phyloP scores from a whole-genome alignment of 1,140 invertebrate genomes.

The Euwallacea fornicatus region DNA sequence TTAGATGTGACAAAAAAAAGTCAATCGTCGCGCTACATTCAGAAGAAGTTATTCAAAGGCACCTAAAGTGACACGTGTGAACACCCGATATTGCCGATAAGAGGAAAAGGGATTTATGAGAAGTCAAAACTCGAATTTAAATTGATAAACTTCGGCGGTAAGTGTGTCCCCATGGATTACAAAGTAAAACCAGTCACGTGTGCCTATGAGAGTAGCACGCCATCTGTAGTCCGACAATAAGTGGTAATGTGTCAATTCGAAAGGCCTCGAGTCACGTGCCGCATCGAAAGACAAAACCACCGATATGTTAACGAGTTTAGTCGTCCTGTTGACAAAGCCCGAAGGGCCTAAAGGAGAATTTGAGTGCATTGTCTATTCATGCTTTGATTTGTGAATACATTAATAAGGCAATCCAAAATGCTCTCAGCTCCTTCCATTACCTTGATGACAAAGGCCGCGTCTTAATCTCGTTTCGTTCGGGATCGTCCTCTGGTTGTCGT shows the following conservation, averaged over 20 bases:
- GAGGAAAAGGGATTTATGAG: background rate
- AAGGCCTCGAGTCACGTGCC: slow-evolving; percentile 22
- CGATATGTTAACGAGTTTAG: slow-evolving; percentile 27
- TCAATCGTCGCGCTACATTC: background rate
- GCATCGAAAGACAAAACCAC: slow-evolving; percentile 27
- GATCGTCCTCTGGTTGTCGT: slow-evolving; percentile 10
- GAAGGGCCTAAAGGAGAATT: slow-evolving; percentile 14
- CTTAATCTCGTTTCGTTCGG: slow-evolving; percentile 20
- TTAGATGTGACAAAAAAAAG: too few relatives aligned
- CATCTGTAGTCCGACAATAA: slow-evolving; percentile 28
- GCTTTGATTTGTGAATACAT: slow-evolving; percentile 27
- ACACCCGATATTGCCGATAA: slow-evolving; percentile 4
- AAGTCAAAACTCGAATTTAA: slow-evolving; percentile 25
- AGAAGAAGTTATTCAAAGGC: background rate
- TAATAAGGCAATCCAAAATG: slow-evolving; percentile 24
- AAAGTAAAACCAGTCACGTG: slow-evolving; percentile 31
- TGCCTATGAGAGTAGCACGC: slow-evolving; percentile 18
- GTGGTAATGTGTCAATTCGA: slow-evolving; percentile 29
- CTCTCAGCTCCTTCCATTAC: slow-evolving; percentile 21
- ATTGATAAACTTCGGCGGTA: background rate
- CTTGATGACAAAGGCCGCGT: slow-evolving; percentile 28
- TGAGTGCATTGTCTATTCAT: slow-evolving; percentile 18
- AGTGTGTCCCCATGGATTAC: slow-evolving; percentile 16
- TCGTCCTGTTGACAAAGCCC: slow-evolving; percentile 28
- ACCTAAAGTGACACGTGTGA: slow-evolving; percentile 9